Evolutionary conservation across 2,113 vertebrate species (phyloP).

Genomic region (Machaerirhynchus nigripectus): DNA sequence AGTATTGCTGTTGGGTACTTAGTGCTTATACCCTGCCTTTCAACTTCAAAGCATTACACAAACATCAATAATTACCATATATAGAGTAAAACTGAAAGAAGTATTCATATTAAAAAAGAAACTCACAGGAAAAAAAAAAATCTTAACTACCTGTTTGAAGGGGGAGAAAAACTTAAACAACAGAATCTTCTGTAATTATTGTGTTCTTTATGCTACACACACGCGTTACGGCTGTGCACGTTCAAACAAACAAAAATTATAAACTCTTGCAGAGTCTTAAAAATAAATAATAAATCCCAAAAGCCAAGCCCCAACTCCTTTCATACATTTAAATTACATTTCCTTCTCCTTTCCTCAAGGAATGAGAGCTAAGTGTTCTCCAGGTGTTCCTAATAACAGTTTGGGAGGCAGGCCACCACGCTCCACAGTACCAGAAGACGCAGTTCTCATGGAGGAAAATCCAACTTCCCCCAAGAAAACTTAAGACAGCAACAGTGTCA

Average conservation of each 20-base stretch:
- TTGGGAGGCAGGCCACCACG: background rate
- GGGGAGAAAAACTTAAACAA: background rate
- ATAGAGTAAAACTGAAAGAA: conserved; percentile 15
- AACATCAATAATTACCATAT: conserved; percentile 40
- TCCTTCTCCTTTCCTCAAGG: conserved; percentile 3
- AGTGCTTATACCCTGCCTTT: background rate
- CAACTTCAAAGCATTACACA: conserved; percentile 47
- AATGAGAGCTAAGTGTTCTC: conserved; percentile 21
- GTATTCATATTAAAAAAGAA: background rate
- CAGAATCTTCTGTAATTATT: background rate
- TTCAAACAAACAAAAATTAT: background rate
- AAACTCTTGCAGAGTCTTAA: background rate
- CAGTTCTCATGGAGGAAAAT: conserved; percentile 28
- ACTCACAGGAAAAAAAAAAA: background rate
- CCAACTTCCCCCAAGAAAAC: background rate
- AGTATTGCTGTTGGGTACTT: conserved; percentile 16
- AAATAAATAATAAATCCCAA: background rate
- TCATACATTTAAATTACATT: background rate
- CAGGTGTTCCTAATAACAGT: conserved; percentile 50
- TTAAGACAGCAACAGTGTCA: background rate
- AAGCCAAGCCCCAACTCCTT: background rate
- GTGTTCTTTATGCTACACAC: background rate
- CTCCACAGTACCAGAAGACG: conserved; percentile 9
- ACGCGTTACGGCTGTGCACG: rapidly evolving
- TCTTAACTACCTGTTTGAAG: background rate